Percentiles rank a stretch among this genome's conserved stretches.
Evolutionary conservation across 2,113 vertebrate genomes (phyloP).

Genomic region (Delphinapterus leucas): DNA sequence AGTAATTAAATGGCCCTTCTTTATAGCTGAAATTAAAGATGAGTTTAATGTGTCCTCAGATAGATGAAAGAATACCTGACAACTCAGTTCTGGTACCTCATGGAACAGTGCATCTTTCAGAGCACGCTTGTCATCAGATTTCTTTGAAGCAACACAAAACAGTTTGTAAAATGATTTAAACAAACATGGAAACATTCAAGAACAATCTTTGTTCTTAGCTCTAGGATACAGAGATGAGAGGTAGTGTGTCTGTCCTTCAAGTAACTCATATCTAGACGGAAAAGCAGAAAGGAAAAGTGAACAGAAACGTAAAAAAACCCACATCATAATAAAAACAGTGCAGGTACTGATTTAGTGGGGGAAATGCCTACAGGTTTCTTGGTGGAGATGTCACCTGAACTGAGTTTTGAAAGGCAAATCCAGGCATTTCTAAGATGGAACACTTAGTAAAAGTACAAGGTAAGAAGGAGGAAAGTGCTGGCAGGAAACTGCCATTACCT

Average conservation of each 20-base stretch:
- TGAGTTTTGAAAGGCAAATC: background rate
- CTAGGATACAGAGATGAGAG: background rate
- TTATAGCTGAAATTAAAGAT: background rate
- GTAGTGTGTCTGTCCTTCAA: background rate
- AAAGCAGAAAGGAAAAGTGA: background rate
- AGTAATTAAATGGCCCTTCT: background rate
- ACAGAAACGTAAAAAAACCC: background rate
- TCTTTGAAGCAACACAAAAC: background rate
- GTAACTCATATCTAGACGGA: background rate
- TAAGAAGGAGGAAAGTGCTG: background rate
- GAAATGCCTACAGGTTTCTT: background rate
- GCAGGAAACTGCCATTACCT: background rate
- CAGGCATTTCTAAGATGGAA: background rate
- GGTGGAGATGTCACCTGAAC: background rate
- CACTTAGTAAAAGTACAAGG: background rate
- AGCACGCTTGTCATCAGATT: background rate
- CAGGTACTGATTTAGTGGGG: background rate
- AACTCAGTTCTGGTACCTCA: background rate
- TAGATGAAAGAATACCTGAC: background rate
- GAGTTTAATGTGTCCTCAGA: background rate
- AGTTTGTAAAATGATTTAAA: conserved; percentile 21
- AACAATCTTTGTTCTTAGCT: background rate
- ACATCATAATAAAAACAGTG: background rate
- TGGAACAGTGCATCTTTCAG: background rate
- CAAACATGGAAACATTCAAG: background rate